Base-by-base conservation (phyloP, 2,888 invertebrate species). In the Diadegma fenestrale region DNA sequence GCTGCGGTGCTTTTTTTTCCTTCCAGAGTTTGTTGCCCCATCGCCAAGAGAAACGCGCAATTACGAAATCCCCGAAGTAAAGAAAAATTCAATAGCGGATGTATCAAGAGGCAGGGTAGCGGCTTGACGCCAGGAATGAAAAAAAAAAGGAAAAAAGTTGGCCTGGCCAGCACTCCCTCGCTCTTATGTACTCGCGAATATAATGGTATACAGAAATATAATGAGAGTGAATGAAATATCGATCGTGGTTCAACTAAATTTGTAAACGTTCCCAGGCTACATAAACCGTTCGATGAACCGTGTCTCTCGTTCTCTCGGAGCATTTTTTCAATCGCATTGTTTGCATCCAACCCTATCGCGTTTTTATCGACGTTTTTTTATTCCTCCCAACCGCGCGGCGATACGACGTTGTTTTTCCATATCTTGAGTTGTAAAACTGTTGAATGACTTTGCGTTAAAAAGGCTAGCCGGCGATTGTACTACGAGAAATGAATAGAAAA, bases 201-300 rank as follows among this genome's bases (percentile, higher is more conserved):
- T n/a, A 58, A 54, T 33, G 54, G 72, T 41, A 12, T n/a, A 54
- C 19, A 54, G 10, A 54, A 43, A 37, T 37, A 22, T 54, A n/a
- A 61, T 45, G 69, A 69, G 78, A 69, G 43, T 58, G 69, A 78
- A 78, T 61, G 69, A 69, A 33, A 69, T 78, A 80, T 80, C 72
- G 80, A 80, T 80, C 63, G 63, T 64, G 19, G 41, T 19, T 64
- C 26, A 14, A 64, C 51, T 51, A 48, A 80, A 72, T 72, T 80
- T 64, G 54, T 72, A 64, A 66, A 63, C 64, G 64, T 63, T 80
- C n/a, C 41, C 26, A 22, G 12, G 22, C 26, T 51, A 71, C 30
- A 43, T 71, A 37, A 79, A 69, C 45, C 69, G 10, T 72, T 64
- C 72, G 41, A 48, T 63, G 63, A 72, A 78, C n/a, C 63, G 37